These are phyloP conservation scores for Benitochromis conjunctus DNA, from an alignment of 2,113 vertebrate species.

Conservation along the genomic window DNA sequence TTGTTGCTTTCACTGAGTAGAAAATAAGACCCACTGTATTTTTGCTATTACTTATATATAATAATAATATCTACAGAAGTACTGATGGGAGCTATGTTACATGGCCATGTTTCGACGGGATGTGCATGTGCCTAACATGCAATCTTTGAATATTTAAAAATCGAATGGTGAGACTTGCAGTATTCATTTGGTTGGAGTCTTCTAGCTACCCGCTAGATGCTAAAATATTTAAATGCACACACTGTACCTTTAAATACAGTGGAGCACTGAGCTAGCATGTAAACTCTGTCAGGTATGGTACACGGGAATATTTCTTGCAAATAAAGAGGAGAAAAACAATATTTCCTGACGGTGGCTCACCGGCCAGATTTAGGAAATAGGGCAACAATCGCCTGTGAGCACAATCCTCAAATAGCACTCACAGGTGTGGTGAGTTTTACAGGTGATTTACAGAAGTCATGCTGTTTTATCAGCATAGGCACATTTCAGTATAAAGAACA, in stretches of 20 bases:
- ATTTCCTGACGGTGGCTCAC: too few species aligned
- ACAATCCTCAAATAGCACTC: background rate
- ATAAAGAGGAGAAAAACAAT: too few species aligned
- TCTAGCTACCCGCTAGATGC: too few species aligned
- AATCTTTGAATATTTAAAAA: fast-evolving
- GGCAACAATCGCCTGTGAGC: background rate
- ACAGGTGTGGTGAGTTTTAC: background rate
- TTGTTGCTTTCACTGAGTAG: background rate
- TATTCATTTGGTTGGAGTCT: too few species aligned
- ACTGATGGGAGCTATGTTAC: background rate
- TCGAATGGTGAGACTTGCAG: too few species aligned
- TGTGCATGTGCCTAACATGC: fast-evolving
- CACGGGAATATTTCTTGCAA: too few species aligned
- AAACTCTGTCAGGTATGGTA: too few species aligned
- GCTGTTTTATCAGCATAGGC: background rate
- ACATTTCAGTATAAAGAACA: background rate
- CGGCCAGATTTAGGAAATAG: too few species aligned
- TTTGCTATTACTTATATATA: background rate
- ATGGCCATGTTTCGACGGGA: background rate
- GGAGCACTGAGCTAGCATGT: too few species aligned
- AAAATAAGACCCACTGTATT: background rate
- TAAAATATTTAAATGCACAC: too few species aligned
- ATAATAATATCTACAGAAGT: background rate
- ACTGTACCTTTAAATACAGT: too few species aligned
- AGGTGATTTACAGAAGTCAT: fast-evolving